Conservation (phyloP, 2,113 vertebrate genomes). For the Calidris pugnax region DNA sequence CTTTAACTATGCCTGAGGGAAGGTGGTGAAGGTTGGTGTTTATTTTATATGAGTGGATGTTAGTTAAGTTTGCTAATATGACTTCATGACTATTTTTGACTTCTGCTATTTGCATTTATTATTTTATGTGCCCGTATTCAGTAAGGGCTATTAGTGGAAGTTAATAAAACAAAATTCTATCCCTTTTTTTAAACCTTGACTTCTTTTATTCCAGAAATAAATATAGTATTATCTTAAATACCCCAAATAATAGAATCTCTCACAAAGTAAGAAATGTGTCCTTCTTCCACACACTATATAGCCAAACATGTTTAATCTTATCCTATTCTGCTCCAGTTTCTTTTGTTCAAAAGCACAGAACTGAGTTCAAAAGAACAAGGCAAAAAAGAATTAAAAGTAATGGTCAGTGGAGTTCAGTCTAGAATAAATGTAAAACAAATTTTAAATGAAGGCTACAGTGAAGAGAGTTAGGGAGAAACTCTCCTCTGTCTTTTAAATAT, state of each 20-base stretch:
- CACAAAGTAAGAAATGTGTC: not conserved
- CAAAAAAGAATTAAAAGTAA: not conserved
- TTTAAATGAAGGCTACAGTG: not conserved
- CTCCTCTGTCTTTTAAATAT: not conserved
- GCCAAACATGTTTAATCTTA: not conserved
- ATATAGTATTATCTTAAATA: not conserved
- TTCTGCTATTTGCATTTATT: not conserved
- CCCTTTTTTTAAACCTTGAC: not conserved
- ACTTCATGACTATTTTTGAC: not conserved
- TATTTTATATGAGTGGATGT: slow-evolving; percentile 37
- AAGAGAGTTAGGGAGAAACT: not conserved
- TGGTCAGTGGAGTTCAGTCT: not conserved
- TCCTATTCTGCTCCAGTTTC: not conserved
- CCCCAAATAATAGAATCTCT: not conserved
- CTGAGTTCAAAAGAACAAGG: not conserved
- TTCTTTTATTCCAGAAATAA: not conserved
- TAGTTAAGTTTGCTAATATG: slow-evolving; percentile 17
- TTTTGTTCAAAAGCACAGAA: not conserved
- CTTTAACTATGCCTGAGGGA: slow-evolving; percentile 31
- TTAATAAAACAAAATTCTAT: not conserved
- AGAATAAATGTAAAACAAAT: not conserved
- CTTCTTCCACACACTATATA: not conserved
- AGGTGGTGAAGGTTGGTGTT: slow-evolving; percentile 36
- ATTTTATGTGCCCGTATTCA: not conserved
- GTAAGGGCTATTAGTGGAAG: not conserved